These are phyloP conservation scores for Ommatoiulus sabulosus DNA, from an alignment of 2,888 invertebrate species.

Conservation along the genomic window DNA sequence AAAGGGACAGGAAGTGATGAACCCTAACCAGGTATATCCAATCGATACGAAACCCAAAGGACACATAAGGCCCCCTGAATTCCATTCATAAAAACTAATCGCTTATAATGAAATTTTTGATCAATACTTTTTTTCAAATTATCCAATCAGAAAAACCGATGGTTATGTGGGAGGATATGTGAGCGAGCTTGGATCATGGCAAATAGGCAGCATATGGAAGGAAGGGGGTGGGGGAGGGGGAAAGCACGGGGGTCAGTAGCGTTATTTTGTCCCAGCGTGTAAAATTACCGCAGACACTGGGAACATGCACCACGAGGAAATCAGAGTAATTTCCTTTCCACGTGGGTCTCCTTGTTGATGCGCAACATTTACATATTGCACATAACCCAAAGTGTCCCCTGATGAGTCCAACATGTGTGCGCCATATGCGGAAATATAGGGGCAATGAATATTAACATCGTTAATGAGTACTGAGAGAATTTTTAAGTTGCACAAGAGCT, in stretches of 20 bases:
- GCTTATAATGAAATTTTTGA: constrained; percentile 29
- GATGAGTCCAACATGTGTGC: constrained; percentile 28
- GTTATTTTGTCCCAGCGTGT: neutral
- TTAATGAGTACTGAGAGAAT: constrained; percentile 34
- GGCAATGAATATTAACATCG: constrained; percentile 29
- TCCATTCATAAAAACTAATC: constrained; percentile 6
- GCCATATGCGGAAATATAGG: constrained; percentile 15
- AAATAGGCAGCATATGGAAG: neutral
- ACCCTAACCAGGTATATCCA: neutral
- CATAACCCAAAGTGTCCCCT: neutral
- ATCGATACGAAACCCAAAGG: constrained; percentile 9
- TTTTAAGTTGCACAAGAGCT: constrained; percentile 7
- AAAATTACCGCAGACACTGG: neutral
- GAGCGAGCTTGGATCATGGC: neutral
- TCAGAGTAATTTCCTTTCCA: constrained; percentile 23
- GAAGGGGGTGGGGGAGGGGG: neutral
- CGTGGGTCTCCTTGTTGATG: constrained; percentile 14
- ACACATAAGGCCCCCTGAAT: constrained; percentile 28
- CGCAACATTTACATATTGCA: constrained; percentile 34
- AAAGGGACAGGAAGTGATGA: neutral
- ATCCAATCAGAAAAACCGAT: neutral
- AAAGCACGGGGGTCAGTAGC: neutral
- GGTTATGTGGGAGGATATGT: neutral
- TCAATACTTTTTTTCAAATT: constrained; percentile 24
- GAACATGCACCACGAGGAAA: neutral